A percentile compares a stretch with the other conserved stretches of the same genome.
Evolutionary conservation across 2,797 vertebrate genomes (phyloP).

Genomic region (Rhinatrema bivittatum): DNA sequence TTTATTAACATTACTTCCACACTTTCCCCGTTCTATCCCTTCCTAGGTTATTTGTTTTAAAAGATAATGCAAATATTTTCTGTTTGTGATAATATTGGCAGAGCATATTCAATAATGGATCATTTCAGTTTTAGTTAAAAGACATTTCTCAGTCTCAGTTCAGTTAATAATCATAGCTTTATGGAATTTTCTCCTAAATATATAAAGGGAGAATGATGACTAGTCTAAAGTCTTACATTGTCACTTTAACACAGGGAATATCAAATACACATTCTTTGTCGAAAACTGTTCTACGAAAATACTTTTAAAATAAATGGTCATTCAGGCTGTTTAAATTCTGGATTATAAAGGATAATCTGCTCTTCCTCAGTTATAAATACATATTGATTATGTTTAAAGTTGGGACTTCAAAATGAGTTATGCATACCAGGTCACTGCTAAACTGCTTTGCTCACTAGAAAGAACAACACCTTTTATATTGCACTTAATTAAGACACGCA

Average conservation of each 20-base stretch:
- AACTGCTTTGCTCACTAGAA: slow-evolving; percentile 56
- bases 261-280: slow-evolving; percentile 18
- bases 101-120: no score
- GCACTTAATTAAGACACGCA: slow-evolving; percentile 78
- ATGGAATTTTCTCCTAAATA: no score
- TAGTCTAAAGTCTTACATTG: no score
- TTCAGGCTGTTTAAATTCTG: slow-evolving; percentile 29
- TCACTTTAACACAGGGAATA: slow-evolving; percentile 11
- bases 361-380: slow-evolving; percentile 52
- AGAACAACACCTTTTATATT: slow-evolving; percentile 61
- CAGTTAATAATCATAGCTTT: no score
- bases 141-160: no score
- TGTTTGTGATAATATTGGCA: no score
- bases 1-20: no score
- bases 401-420: slow-evolving; percentile 69
- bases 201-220: no score
- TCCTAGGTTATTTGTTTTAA: no score
- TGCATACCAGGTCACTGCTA: slow-evolving; percentile 54
- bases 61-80: no score
- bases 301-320: slow-evolving; percentile 28
- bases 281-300: slow-evolving; percentile 23
- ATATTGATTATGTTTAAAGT: slow-evolving; percentile 71
- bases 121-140: no score
- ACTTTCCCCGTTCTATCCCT: no score
- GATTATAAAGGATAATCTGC: slow-evolving; percentile 43